Percentiles rank a stretch among this genome's conserved stretches.
Evolutionary conservation across 1,140 invertebrate species (phyloP).

Genomic region (Wasmannia auropunctata): DNA sequence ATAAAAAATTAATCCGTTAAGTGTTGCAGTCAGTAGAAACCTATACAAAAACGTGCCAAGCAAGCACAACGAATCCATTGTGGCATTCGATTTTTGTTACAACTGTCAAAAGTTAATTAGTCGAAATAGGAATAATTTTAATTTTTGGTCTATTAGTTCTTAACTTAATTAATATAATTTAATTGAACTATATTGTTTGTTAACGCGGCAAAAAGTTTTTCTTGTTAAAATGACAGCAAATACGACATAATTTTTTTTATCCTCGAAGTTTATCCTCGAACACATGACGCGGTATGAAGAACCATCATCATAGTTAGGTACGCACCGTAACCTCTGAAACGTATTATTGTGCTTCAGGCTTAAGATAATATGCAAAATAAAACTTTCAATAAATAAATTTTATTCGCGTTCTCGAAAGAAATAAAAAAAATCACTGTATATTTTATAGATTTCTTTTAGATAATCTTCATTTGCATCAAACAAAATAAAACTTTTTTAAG

Average conservation of each 20-base stretch:
- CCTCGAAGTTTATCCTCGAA: constrained; percentile 75
- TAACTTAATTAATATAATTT: constrained; percentile 29
- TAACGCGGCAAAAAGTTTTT: constrained; percentile 15
- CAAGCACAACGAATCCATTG: not conserved
- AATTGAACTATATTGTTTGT: constrained; percentile 20
- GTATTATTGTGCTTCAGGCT: constrained; percentile 62
- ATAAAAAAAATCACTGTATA: not conserved
- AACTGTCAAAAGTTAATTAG: not conserved
- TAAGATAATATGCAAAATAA: not conserved
- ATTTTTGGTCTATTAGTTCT: constrained; percentile 17
- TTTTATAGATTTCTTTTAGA: not conserved
- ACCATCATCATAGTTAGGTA: constrained; percentile 82
- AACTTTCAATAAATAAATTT: not conserved
- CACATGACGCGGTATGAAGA: constrained; percentile 78
- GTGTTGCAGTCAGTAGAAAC: not conserved
- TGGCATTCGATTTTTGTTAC: not conserved
- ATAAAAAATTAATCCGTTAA: not conserved
- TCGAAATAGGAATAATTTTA: not conserved
- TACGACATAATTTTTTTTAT: constrained; percentile 29
- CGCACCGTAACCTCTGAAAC: constrained; percentile 81
- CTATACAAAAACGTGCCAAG: not conserved
- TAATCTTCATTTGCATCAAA: not conserved
- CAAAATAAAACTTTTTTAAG: not conserved
- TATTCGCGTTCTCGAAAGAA: not conserved
- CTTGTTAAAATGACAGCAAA: constrained; percentile 8